Evolutionary conservation across 2,888 invertebrate genomes (phyloP), one percentile per base, ranked within the genome.

Genomic region (Anticlea derivata): DNA sequence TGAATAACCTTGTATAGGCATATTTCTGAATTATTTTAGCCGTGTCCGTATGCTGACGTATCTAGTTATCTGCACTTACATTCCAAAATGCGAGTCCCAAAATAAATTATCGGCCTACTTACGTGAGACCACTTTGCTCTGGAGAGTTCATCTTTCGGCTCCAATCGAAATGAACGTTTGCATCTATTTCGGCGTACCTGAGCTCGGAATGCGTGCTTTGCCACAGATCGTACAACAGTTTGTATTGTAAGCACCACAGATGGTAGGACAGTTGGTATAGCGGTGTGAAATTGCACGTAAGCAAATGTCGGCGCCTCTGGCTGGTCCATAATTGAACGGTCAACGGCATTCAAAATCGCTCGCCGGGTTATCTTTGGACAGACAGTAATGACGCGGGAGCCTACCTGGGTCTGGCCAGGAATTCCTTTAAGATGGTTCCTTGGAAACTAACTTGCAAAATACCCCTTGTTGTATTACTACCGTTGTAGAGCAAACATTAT

Each of bases 261-360:
- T 23, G n/a, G 11, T 17, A 7, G 2, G 13, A 10, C 4, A 40
- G 47, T 48, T 29, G 8, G 31, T 50, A 40, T 27, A 39, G 75
- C 73, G 57, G 63, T 68, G 75, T 78, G 82, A 76, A 78, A 78
- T 79, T 78, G 75, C 70, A 69, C 72, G 67, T 69, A 70, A 64
- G 70, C 68, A 84, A 86, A 86, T 86, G 86, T 85, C 85, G 86
- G 78, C 81, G 79, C 73, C 72, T 77, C 71, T 55, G 62, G 55
- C 50, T 63, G 58, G 61, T 73, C 77, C 80, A 79, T 78, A 79
- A 78, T 75, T 75, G 78, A 78, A 71, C 83, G 83, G 82, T 82
- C 80, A 82, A 75, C 78, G 83, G 75, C 80, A 81, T 82, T 81
- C 79, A 75, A 70, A 72, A 71, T 73, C 61, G 52, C 68, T 58